phyloP scores from a whole-genome alignment of 2,113 vertebrate genomes.

The Paradisaea rubra region DNA sequence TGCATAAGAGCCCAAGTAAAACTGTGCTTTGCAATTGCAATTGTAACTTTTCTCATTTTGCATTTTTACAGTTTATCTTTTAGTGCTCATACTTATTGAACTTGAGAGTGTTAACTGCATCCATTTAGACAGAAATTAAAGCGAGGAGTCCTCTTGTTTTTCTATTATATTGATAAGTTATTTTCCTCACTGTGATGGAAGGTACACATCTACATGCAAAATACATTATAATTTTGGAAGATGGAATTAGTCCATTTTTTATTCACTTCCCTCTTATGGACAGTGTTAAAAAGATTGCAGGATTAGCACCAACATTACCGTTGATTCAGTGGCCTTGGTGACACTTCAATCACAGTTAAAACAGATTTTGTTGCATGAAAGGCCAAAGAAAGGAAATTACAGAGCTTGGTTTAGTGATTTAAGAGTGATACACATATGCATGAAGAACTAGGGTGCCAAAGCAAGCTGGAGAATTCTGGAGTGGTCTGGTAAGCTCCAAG shows the following conservation, averaged over 20 bases:
- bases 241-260: neutral
- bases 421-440: fast-evolving
- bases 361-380: neutral
- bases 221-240: neutral
- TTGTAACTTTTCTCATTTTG: neutral
- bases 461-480: neutral
- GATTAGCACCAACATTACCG: neutral
- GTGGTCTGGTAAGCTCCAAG: neutral
- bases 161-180: neutral
- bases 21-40: neutral
- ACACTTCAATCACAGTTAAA: neutral
- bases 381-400: neutral
- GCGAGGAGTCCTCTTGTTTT: neutral
- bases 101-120: neutral
- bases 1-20: neutral
- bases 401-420: neutral
- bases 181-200: neutral
- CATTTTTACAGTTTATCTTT: neutral
- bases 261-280: neutral
- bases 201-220: neutral
- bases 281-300: neutral
- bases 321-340: neutral
- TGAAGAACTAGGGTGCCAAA: neutral
- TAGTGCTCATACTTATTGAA: neutral
- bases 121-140: neutral